Conservation (phyloP, 2,797 vertebrate species). For the Decapterus maruadsi region DNA sequence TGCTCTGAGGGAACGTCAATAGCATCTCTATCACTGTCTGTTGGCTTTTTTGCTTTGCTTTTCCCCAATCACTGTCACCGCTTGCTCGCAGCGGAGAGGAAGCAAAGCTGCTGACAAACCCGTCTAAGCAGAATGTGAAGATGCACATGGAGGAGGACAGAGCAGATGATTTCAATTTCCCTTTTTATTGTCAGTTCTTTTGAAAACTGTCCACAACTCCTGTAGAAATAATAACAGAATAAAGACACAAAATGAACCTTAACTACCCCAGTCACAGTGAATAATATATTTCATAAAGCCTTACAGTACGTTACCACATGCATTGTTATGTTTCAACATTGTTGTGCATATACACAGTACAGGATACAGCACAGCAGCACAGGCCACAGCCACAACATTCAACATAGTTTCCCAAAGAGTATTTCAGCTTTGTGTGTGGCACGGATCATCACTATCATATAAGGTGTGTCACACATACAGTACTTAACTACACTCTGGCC, state of each 20-base stretch:
- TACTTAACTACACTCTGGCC: conserved; percentile 50
- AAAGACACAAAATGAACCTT: conserved; percentile 61
- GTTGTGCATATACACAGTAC: conserved; percentile 72
- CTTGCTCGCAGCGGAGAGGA: conserved; percentile 13
- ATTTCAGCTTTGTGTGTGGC: conserved; percentile 61
- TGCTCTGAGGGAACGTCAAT: conserved; percentile 53
- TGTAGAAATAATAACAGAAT: conserved; percentile 81
- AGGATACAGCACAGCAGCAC: conserved; percentile 59
- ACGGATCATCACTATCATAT: conserved; percentile 52
- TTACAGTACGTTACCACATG: conserved; percentile 75
- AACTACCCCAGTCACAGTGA: conserved; percentile 70
- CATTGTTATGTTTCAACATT: conserved; percentile 69
- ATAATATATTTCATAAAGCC: conserved; percentile 67
- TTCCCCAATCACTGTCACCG: conserved; percentile 40
- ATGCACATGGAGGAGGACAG: conserved; percentile 10
- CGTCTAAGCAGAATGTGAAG: conserved; percentile 21
- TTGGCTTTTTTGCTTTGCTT: conserved; percentile 20
- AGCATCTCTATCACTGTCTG: conserved; percentile 51
- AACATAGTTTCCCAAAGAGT: conserved; percentile 47
- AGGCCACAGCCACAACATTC: conserved; percentile 63
- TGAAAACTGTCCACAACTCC: conserved; percentile 69
- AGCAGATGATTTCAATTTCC: conserved; percentile 31
- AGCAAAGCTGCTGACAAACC: conserved; percentile 36
- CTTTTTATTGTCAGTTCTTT: conserved; percentile 64
- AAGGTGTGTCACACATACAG: conserved; percentile 52